phyloP scores from a whole-genome alignment of 2,888 invertebrate genomes.

The Sesamia inferens region DNA sequence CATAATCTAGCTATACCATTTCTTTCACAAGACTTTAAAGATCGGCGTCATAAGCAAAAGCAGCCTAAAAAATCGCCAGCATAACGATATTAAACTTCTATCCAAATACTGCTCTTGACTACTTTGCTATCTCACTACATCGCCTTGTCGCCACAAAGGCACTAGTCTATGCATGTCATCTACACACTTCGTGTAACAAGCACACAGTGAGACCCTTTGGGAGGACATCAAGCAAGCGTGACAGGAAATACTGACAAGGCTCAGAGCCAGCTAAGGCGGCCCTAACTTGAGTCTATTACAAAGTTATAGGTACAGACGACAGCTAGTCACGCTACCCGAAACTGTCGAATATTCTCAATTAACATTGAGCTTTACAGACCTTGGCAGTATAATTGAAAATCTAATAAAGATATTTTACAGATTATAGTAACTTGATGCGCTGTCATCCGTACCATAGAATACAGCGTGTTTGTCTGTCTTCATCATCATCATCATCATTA shows the following conservation, averaged over 20 bases:
- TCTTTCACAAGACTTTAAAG: neutral
- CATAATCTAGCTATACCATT: neutral
- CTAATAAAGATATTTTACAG: too few relatives aligned
- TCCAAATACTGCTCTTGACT: neutral
- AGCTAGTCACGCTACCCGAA: too few relatives aligned
- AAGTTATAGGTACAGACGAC: neutral
- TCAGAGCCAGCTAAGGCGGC: neutral
- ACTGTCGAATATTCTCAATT: too few relatives aligned
- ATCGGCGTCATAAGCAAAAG: neutral
- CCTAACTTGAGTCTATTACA: neutral
- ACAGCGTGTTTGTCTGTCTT: too few relatives aligned
- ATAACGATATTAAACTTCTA: neutral
- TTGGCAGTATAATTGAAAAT: too few relatives aligned
- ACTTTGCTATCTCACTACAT: neutral
- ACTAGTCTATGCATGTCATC: slow-evolving; percentile 6
- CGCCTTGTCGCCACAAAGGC: slow-evolving; percentile 5
- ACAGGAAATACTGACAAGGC: slow-evolving; percentile 21
- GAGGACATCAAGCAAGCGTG: slow-evolving; percentile 21
- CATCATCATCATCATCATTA: too few relatives aligned
- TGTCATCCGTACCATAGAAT: too few relatives aligned
- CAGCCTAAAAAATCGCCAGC: neutral
- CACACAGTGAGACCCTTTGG: slow-evolving; percentile 16
- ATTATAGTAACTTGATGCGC: too few relatives aligned
- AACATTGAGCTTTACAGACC: too few relatives aligned
- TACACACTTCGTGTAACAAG: neutral